Evolutionary conservation across 1,140 invertebrate species (phyloP), one percentile per base, ranked within the genome.

Genomic region (Drosophila hydei): DNA sequence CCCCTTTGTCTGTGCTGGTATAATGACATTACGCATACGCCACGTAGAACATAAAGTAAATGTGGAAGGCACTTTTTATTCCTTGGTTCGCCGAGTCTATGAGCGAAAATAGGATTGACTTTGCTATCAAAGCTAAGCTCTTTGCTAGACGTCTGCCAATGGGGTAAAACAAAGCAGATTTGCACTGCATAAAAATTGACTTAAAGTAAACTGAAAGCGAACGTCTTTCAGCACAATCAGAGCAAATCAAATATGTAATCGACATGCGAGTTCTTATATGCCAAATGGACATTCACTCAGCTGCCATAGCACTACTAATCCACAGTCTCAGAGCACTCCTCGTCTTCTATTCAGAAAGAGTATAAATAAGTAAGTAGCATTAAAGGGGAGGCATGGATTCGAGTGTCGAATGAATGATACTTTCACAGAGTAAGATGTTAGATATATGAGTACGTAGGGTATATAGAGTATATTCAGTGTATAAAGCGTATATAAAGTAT

Each of bases 161-260:
- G 52, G 52, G 42, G n/a, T 30, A 36, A 27, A 40, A 54, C 6
- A 43, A 21, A 33, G 30, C 30, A 33, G 27, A 55, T 36, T 67
- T 51, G 4, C 16, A 52, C 33, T 68, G 47, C 64, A 68, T 43
- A 33, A 42, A 45, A 68, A 60, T 52, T 43, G 54, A n/a, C 9
- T 68, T 67, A 50, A 56, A 63, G 38, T 23, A 48, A 60, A 51
- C 45, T 43, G 47, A 33, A 19, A 23, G 14, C 18, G 40, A 55
- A 14, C 27, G 25, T 47, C 42, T 47, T 11, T 38, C 23, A 43
- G 40, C 36, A 45, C 62, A 72, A 65, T 72, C 69, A 58, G 47
- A 47, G 36, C 61, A 71, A 65, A 71, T 65, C 61, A 65, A 71
- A 71, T 65, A 71, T 71, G 61, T 64, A 64, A 71, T 62, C 50